phyloP scores from a whole-genome alignment of 2,888 invertebrate genomes.

The Aspidiotus rigidus region DNA sequence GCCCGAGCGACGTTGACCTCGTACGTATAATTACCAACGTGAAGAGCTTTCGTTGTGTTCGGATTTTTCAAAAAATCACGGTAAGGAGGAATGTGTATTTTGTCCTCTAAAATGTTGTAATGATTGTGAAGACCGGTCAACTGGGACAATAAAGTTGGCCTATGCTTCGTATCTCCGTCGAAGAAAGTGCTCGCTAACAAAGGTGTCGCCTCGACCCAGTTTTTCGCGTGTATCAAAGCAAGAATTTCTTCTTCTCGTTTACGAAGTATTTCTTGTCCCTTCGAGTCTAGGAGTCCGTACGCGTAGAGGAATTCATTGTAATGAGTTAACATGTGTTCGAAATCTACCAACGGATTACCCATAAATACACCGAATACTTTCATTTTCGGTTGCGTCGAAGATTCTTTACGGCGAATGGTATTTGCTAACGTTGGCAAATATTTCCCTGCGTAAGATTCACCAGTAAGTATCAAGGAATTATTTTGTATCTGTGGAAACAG shows the following conservation, averaged over 20 bases:
- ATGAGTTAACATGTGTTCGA: slow-evolving; percentile 46
- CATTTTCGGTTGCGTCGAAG: slow-evolving; percentile 40
- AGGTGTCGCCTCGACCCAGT: slow-evolving; percentile 42
- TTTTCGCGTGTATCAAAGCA: slow-evolving; percentile 39
- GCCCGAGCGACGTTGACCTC: slow-evolving; percentile 45
- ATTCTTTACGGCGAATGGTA: slow-evolving; percentile 48
- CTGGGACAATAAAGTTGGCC: slow-evolving; percentile 17
- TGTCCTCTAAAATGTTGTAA: slow-evolving; percentile 35
- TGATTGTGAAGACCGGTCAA: slow-evolving; percentile 36
- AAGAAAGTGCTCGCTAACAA: slow-evolving; percentile 38
- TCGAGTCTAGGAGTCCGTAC: slow-evolving; percentile 45
- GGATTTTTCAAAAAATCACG: slow-evolving; percentile 15
- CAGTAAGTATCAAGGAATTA: slow-evolving; percentile 53
- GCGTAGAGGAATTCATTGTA: slow-evolving; percentile 49
- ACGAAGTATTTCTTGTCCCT: slow-evolving; percentile 38
- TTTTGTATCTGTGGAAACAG: slow-evolving; percentile 49
- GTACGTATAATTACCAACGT: slow-evolving; percentile 35
- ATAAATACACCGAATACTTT: slow-evolving; percentile 49
- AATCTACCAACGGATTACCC: slow-evolving; percentile 50
- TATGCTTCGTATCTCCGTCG: slow-evolving; percentile 17
- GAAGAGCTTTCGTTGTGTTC: slow-evolving; percentile 35
- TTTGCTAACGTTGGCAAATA: slow-evolving; percentile 48
- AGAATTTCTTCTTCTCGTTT: slow-evolving; percentile 37
- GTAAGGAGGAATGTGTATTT: neutral
- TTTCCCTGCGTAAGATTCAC: slow-evolving; percentile 56